Conservation (phyloP, 2,888 invertebrate genomes). For the Vesta saturnalis region DNA sequence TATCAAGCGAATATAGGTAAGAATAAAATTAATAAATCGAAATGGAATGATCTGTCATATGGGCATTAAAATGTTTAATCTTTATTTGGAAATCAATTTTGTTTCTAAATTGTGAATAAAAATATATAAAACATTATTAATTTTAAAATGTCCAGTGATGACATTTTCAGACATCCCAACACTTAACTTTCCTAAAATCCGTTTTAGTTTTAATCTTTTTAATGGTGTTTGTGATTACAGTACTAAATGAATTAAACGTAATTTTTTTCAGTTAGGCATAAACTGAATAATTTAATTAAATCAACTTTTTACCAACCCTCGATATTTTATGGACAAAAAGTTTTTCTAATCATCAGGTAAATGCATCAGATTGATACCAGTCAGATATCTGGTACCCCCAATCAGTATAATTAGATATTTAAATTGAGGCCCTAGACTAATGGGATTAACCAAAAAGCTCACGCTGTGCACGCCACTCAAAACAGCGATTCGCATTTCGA, state of each 20-base stretch:
- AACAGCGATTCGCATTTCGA: slow-evolving; percentile 42
- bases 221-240: slow-evolving; percentile 16
- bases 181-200: slow-evolving; percentile 12
- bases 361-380: slow-evolving; percentile 49
- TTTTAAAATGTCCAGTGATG: too few species aligned
- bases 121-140: too few species aligned
- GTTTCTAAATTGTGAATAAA: too few species aligned
- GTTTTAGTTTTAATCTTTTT: slow-evolving; percentile 25
- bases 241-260: not conserved
- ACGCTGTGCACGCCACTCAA: slow-evolving; percentile 44
- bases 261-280: slow-evolving; percentile 19
- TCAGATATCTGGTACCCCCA: slow-evolving; percentile 48
- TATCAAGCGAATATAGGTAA: too few species aligned
- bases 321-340: not conserved
- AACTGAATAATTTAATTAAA: slow-evolving; percentile 17
- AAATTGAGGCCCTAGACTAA: slow-evolving; percentile 47
- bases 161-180: not conserved
- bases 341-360: slow-evolving; percentile 41
- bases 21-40: too few species aligned
- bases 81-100: too few species aligned
- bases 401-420: slow-evolving; percentile 54
- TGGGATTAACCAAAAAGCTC: slow-evolving; percentile 42
- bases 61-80: too few species aligned
- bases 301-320: slow-evolving; percentile 4
- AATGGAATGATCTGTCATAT: too few species aligned